Percentiles rank a stretch among this genome's conserved stretches.
These are phyloP conservation scores for Margarornis squamiger DNA, from an alignment of 2,797 vertebrate species.

Conservation along the genomic window DNA sequence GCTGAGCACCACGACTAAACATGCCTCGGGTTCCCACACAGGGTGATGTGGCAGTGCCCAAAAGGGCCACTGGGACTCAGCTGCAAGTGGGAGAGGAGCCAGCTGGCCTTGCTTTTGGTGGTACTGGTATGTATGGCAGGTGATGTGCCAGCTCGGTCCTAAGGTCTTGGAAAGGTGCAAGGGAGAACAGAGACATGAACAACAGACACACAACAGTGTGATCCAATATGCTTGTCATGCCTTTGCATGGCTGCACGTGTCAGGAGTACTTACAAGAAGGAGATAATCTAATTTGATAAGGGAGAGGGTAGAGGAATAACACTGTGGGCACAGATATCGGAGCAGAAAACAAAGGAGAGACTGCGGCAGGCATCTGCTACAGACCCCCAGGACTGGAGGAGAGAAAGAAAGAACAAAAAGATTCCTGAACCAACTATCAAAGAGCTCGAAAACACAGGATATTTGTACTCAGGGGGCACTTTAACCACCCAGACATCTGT, in stretches of 20 bases:
- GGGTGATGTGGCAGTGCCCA: not conserved
- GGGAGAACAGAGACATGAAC: not conserved
- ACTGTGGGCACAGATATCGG: slow-evolving; percentile 25
- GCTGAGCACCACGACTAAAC: not conserved
- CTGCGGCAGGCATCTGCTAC: slow-evolving; percentile 49
- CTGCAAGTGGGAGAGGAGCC: not conserved
- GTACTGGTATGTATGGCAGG: not conserved
- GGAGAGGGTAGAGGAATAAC: slow-evolving; percentile 25
- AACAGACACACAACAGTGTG: not conserved
- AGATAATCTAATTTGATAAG: slow-evolving; percentile 53
- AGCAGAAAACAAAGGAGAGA: slow-evolving; percentile 53
- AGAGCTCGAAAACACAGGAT: slow-evolving; percentile 63
- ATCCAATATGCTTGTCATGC: not conserved
- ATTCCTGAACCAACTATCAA: slow-evolving; percentile 66
- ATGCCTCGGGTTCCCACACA: not conserved
- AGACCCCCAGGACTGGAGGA: slow-evolving; percentile 51
- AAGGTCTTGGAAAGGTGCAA: not conserved
- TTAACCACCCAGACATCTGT: slow-evolving; percentile 70
- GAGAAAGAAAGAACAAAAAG: slow-evolving; percentile 62
- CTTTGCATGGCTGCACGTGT: not conserved
- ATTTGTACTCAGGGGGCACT: slow-evolving; percentile 67
- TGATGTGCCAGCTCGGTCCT: not conserved
- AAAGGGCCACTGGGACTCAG: not conserved
- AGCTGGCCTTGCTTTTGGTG: not conserved
- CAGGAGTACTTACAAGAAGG: not conserved